A percentile compares a stretch with the other conserved stretches of the same genome.
These are phyloP conservation scores for Pempheris klunzingeri DNA, from an alignment of 2,797 vertebrate species.

Conservation along the genomic window DNA sequence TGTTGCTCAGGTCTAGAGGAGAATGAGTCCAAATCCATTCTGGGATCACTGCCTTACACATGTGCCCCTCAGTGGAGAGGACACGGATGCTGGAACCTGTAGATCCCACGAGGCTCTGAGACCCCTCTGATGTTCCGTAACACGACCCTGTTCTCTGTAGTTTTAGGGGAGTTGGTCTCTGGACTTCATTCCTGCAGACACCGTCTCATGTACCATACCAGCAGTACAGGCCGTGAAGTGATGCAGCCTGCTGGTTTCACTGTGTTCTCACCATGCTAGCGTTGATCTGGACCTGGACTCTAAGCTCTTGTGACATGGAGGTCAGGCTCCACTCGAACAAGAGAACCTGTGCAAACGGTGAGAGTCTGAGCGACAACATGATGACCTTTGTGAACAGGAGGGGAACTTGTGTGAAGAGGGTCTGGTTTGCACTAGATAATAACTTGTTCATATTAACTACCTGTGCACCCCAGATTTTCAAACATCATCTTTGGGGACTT, in stretches of 20 bases:
- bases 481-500: not conserved
- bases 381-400: too few relatives aligned
- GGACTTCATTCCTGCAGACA: slow-evolving; percentile 23
- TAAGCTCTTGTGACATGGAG: not conserved
- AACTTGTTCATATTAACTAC: not conserved
- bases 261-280: not conserved
- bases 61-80: slow-evolving; percentile 3
- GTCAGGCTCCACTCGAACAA: not conserved
- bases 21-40: not conserved
- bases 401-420: too few relatives aligned
- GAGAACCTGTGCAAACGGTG: not conserved
- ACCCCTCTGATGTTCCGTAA: slow-evolving; percentile 9
- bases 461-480: not conserved
- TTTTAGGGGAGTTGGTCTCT: not conserved
- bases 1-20: not conserved
- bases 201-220: not conserved
- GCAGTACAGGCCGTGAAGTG: not conserved
- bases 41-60: slow-evolving; percentile 43
- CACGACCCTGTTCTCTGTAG: too few relatives aligned
- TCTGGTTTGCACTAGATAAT: not conserved
- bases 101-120: not conserved
- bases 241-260: too few relatives aligned
- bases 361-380: too few relatives aligned
- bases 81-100: slow-evolving; percentile 6
- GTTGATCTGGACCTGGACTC: slow-evolving; percentile 12